Base-by-base conservation (phyloP, 1,140 invertebrate genomes). In the Telenomus remus region DNA sequence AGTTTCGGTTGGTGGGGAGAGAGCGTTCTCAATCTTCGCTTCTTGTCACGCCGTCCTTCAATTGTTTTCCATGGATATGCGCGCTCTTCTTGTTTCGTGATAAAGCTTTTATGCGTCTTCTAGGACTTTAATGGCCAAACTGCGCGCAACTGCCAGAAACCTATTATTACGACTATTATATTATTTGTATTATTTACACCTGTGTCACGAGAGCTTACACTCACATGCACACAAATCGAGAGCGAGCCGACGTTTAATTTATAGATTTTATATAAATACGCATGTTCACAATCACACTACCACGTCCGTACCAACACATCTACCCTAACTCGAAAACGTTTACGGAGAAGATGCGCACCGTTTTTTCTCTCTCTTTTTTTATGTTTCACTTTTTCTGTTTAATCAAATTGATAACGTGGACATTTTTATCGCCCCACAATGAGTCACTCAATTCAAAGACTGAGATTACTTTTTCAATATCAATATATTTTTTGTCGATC, bases 61-160 rank as follows among this genome's bases (percentile, higher is more conserved):
- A 81, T 77, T 68, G 63, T 81, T 83, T 79, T 82, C 55, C 69
- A 82, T 59, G 46, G 19, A 76, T 78, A 78, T 79, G 75, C 73
- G 56, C 59, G 68, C 66, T 76, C 66, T 43, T 71, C 43, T 60
- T n/a, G n/a, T n/a, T 76, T 76, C 54, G 66, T 76, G 66, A 71
- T 76, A 76, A 71, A 71, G 68, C 66, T 76, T 76, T 66, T 71
- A 64, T 43, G 56, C 74, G 56, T 71, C 63, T 76, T 76, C 51
- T 66, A 66, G 63, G 50, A 76, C 53, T 70, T 54, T 65, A 55
- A 70, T 65, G 48, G 60, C 66, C 56, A 66, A 76, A 71, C 46
- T 71, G 16, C 57, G 73, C 73, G 74, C 68, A 76, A 76, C 74
- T 76, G 74, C 61, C 74, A 76, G 61, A 27, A 27, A 60, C 68